Percentiles rank a stretch among this genome's conserved stretches.
Evolutionary conservation across 2,888 invertebrate genomes (phyloP).

Genomic region (Callyntrura guangdongensis): DNA sequence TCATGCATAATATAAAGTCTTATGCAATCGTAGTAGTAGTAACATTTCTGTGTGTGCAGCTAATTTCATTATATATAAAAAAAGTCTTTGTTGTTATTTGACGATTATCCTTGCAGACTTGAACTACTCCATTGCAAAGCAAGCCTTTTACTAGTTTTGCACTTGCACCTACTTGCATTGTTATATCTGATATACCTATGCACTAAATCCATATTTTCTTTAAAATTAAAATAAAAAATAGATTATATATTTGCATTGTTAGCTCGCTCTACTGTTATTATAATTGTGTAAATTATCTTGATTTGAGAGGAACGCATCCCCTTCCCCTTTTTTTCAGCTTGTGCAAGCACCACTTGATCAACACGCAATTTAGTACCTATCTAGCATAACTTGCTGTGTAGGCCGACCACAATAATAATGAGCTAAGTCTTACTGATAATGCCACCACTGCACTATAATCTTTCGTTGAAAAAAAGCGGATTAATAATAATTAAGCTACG

Average conservation of each 20-base stretch:
- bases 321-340: constrained; percentile 30
- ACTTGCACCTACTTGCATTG: background rate
- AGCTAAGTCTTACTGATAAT: no score
- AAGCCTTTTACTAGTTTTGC: background rate
- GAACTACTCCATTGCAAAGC: background rate
- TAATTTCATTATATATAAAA: background rate
- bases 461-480: no score
- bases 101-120: constrained; percentile 5
- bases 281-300: constrained; percentile 27
- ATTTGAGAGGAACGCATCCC: constrained; percentile 34
- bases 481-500: constrained; percentile 50
- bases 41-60: no score
- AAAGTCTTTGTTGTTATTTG: background rate
- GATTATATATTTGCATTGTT: background rate
- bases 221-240: constrained; percentile 33
- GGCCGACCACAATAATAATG: background rate
- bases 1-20: background rate
- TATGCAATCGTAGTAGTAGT: constrained; percentile 17
- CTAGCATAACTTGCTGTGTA: no score
- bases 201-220: constrained; percentile 33
- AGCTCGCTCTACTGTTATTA: background rate
- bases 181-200: background rate
- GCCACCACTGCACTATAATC: no score
- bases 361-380: background rate
- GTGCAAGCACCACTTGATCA: background rate